Evolutionary conservation across 2,113 vertebrate species (phyloP).

Genomic region (Burhinus bistriatus): DNA sequence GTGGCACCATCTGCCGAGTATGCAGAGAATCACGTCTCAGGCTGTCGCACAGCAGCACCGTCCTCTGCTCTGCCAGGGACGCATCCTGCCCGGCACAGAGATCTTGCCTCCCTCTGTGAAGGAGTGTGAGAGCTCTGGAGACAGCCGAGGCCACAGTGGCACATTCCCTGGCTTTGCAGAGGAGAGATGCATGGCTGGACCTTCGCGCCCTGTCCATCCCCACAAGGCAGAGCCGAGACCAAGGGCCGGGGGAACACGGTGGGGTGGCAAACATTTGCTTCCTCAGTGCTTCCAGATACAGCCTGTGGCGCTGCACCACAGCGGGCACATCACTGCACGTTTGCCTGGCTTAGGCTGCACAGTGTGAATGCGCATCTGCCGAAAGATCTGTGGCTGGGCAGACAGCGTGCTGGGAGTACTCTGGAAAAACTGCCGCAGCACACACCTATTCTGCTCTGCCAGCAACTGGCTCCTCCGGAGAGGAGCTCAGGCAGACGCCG

Average conservation of each 20-base stretch:
- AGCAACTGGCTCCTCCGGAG: not conserved
- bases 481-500: not conserved
- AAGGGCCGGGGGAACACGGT: rapidly evolving
- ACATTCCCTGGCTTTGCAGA: not conserved
- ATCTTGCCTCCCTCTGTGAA: rapidly evolving
- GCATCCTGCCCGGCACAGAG: not conserved
- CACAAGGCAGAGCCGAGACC: rapidly evolving
- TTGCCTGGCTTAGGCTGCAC: rapidly evolving
- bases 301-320: not conserved
- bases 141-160: not conserved
- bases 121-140: not conserved
- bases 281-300: too few species aligned
- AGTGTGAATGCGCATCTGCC: rapidly evolving
- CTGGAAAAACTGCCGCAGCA: not conserved
- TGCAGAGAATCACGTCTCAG: not conserved
- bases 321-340: rapidly evolving
- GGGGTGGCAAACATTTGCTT: not conserved
- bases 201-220: not conserved
- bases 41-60: rapidly evolving
- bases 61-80: not conserved
- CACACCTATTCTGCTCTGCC: not conserved
- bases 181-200: not conserved
- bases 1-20: not conserved
- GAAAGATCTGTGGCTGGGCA: rapidly evolving
- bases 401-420: not conserved